Percentiles rank a stretch among this genome's conserved stretches.
These are phyloP conservation scores for Atractosteus spatula DNA, from an alignment of 2,113 vertebrate species.

Conservation along the genomic window DNA sequence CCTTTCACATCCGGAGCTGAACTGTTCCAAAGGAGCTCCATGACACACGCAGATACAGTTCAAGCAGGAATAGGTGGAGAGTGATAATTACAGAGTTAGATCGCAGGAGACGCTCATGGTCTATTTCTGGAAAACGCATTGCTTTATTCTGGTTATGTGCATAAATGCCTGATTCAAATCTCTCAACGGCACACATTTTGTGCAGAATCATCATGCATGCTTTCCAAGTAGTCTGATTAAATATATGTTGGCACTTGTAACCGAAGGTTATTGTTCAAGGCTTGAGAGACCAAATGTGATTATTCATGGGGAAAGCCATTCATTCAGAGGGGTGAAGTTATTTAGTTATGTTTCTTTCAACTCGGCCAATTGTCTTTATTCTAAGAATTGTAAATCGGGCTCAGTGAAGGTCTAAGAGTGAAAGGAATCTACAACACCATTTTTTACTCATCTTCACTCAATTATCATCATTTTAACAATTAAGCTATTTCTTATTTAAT, in stretches of 20 bases:
- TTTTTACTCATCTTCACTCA: too few species aligned
- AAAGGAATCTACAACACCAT: too few species aligned
- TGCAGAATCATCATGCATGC: not conserved
- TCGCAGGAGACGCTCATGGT: too few species aligned
- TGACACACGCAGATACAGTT: too few species aligned
- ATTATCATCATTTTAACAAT: too few species aligned
- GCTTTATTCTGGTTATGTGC: not conserved
- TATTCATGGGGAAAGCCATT: conserved; percentile 4
- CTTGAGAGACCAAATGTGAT: not conserved
- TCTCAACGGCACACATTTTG: not conserved
- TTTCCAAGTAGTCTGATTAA: not conserved
- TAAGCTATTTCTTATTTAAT: too few species aligned
- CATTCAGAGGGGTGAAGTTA: not conserved
- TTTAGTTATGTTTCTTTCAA: not conserved
- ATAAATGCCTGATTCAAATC: not conserved
- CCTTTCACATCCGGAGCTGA: too few species aligned
- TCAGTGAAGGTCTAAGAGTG: not conserved
- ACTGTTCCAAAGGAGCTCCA: too few species aligned
- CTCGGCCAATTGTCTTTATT: not conserved
- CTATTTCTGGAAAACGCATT: not conserved
- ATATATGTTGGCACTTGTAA: conserved; percentile 2
- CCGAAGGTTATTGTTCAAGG: not conserved
- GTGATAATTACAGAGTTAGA: too few species aligned
- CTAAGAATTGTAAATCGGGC: not conserved
- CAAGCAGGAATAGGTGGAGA: too few species aligned